Base-by-base conservation (phyloP, 2,113 vertebrate species). In the Panthera leo region DNA sequence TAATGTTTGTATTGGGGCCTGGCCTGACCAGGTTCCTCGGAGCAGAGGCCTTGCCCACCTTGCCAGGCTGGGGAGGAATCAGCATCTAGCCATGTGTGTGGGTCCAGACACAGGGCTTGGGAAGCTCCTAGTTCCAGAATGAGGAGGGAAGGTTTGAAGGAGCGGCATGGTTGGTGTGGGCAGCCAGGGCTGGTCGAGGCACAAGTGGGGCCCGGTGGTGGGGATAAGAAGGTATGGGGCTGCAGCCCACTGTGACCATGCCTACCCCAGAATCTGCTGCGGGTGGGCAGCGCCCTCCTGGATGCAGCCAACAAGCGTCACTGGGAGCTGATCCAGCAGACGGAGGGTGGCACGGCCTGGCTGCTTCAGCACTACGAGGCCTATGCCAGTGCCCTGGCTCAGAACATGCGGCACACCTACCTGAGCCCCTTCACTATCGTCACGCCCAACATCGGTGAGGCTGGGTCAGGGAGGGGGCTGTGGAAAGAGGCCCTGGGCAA, bases 351-450 rank as follows among this genome's bases (percentile, higher is more conserved):
- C 97, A 99, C 99, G 0, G 99, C 99, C 0, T 99, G 99, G 21
- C 98, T 99, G 94, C 99, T 99, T 14, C 99, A 97, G 39, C 99
- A 99, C 98, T 99, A 99, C 0, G 99, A 99, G 98, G 99, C 99
- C 67, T 99, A 99, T 0, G 99, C 99, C 87, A 99, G 99, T 53
- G 99, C 99, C 0, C 98, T 99, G 98, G 99, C 99, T 0, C 99
- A 99, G 98, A 99, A 99, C 98, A 99, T 99, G 99, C 99, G 99
- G 98, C 99, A 99, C 98, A 99, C 99, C 13, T 99, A 99, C 98
- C 99, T 99, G 42, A 99, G 98, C 98, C 99, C 99, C 95, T 99
- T 99, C 98, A 99, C 99, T 97, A 99, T 99, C 58, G 97, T 99
- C 98, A 99, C 99, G 0, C 99, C 99, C 83, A 99, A 99, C 97